Base-by-base conservation (phyloP, 1,140 invertebrate species). In the Euwallacea similis region DNA sequence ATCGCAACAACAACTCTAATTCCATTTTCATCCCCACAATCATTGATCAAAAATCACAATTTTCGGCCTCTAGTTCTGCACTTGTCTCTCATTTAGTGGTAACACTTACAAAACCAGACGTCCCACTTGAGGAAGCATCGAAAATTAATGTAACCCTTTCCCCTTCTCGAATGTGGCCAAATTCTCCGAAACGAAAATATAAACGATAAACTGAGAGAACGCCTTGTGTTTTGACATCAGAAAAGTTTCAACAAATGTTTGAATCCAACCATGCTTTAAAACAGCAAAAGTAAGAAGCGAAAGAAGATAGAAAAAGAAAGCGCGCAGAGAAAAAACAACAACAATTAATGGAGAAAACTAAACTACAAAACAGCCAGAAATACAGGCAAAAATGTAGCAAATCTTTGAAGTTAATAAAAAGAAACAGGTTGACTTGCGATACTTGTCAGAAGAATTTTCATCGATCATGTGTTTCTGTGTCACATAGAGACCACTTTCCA, bases 151-250 rank as follows among this genome's bases (percentile, higher is more conserved):
- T 15, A 41, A 53, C 9, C 21, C 42, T 56, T 43, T 55, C 43
- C 8, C 58, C 21, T 62, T 44, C 4, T 33, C 4, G 1, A 33
- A 33, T 4, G 21, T 33, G 21, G 4, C 21, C 21, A 33, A 33
- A 33, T 76, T 66, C 44, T 13, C 72, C 75, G 7, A 53, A 16
- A 10, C 66, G 75, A 64, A 74, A 73, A 74, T 62, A 66, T 21
- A 74, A 69, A 21, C 68, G 70, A 70, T 21, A 72, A n/a, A 53
- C 58, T 21, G 74, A 75, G 47, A 65, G 58, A 71, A 15, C 60
- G 33, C 74, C 73, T 66, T 74, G 47, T 56, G 74, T 13, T 2
- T 8, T 66, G 7, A 66, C 63, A 2, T 66, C 63, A 33, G n/a
- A 8, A n/a, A 11, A 53, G 42, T 66, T 16, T 15, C 15, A 55